phyloP scores from a whole-genome alignment of 2,888 invertebrate species.

The Apamea sordens region DNA sequence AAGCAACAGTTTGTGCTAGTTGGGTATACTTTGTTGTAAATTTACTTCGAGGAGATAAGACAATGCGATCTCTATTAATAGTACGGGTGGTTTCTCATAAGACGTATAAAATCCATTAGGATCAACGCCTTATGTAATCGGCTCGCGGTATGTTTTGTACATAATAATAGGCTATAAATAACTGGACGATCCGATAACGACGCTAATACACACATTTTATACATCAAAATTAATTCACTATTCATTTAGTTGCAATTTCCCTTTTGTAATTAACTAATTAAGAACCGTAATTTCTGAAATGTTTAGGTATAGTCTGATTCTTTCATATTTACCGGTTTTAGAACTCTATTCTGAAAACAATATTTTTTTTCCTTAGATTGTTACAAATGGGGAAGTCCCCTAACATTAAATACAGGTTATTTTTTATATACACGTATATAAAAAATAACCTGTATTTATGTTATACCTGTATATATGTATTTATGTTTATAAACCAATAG shows the following conservation, averaged over 20 bases:
- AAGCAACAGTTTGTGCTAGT: no score
- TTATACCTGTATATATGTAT: no score
- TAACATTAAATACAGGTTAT: background rate
- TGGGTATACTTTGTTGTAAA: background rate
- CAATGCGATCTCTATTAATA: background rate
- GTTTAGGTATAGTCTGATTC: background rate
- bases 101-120: background rate
- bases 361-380: conserved; percentile 16
- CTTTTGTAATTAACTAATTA: conserved; percentile 9
- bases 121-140: conserved; percentile 22
- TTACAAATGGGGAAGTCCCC: conserved; percentile 3
- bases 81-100: background rate
- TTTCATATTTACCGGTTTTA: background rate
- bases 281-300: background rate
- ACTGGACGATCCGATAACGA: conserved; percentile 30
- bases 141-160: background rate
- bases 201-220: conserved; percentile 17
- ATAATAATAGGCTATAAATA: conserved; percentile 41
- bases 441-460: no score
- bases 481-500: no score
- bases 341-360: background rate
- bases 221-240: conserved; percentile 8
- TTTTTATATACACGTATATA: no score
- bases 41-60: background rate
- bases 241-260: background rate